These are phyloP conservation scores for Anhinga anhinga DNA, from an alignment of 2,113 vertebrate genomes.

Conservation along the genomic window DNA sequence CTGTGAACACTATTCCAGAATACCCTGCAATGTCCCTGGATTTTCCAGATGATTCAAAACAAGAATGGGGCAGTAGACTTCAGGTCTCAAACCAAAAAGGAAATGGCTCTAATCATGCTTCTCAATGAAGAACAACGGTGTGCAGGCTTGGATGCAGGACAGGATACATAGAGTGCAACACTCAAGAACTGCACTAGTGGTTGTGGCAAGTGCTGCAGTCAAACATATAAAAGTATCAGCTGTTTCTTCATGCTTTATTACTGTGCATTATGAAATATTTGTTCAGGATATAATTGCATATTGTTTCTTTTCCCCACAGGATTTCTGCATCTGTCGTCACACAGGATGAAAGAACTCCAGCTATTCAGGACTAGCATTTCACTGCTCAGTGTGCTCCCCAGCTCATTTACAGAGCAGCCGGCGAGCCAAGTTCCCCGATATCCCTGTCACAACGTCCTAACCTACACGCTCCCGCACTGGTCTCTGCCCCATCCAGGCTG, in stretches of 20 bases:
- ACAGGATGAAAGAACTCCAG: background rate
- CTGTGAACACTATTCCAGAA: background rate
- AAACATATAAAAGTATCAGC: background rate
- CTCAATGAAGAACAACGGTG: fast-evolving
- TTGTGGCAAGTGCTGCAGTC: too few relatives aligned
- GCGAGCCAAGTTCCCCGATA: background rate
- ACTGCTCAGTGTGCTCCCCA: background rate
- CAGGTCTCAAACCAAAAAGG: background rate
- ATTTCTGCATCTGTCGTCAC: background rate
- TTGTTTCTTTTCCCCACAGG: background rate
- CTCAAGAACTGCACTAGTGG: background rate
- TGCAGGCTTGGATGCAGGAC: background rate
- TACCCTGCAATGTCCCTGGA: too few relatives aligned
- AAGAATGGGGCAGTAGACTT: background rate
- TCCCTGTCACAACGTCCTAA: background rate
- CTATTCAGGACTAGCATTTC: background rate
- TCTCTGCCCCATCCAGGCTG: background rate
- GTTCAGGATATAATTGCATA: background rate
- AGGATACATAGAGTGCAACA: background rate
- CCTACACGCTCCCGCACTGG: fast-evolving
- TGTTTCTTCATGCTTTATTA: background rate
- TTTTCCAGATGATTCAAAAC: background rate
- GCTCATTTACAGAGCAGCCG: background rate
- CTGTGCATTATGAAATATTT: background rate
- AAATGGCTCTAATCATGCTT: background rate